phyloP scores from a whole-genome alignment of 1,140 invertebrate genomes.

The Magallana gigas region DNA sequence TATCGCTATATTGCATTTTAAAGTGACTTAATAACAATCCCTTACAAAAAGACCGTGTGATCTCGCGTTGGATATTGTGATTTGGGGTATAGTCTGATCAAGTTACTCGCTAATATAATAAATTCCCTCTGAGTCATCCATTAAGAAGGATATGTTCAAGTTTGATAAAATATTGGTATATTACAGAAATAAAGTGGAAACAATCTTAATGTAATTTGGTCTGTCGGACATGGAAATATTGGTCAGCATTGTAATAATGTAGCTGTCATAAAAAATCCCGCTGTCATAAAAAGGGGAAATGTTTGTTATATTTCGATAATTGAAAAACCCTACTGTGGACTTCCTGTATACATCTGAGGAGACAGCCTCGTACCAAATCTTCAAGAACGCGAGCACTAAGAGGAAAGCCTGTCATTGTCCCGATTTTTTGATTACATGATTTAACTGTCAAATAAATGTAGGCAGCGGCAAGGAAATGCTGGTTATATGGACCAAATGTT shows the following conservation, averaged over 20 bases:
- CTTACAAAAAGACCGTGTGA: background rate
- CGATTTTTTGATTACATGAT: no score
- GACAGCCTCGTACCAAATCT: no score
- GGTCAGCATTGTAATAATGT: no score
- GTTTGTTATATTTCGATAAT: background rate
- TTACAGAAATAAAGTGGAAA: background rate
- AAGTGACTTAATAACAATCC: background rate
- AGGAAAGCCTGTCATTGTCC: no score
- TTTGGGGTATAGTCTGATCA: background rate
- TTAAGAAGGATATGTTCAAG: background rate
- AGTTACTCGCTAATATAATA: background rate
- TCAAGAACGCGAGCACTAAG: no score
- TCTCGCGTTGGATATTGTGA: background rate
- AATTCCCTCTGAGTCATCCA: background rate
- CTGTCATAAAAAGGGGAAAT: background rate
- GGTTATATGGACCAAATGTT: no score
- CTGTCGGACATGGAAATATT: no score
- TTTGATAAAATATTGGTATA: background rate
- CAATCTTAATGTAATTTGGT: no score
- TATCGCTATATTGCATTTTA: slow-evolving; percentile 26
- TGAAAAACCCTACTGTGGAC: background rate
- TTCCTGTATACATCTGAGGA: no score
- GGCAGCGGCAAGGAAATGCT: no score
- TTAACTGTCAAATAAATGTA: no score
- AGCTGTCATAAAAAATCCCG: no score